Evolutionary conservation across 2,797 vertebrate species (phyloP).

Genomic region (Chlorospingus semifuscus): DNA sequence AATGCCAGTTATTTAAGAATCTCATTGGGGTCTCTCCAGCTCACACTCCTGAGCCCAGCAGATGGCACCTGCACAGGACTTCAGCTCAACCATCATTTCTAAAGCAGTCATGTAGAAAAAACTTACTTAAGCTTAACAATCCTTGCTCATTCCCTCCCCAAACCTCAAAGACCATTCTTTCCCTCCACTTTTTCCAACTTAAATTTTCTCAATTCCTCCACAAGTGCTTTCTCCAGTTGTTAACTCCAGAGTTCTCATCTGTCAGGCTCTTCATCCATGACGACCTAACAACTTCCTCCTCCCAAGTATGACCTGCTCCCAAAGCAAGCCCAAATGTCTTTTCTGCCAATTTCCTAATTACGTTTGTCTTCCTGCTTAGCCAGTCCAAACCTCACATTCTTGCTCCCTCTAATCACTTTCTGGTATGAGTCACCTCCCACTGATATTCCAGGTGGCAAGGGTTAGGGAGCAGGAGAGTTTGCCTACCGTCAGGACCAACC

Average conservation of each 20-base stretch:
- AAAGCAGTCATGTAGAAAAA: not conserved
- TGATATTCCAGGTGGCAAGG: not conserved
- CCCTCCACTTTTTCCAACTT: not conserved
- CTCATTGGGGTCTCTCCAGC: not conserved
- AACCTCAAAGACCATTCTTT: not conserved
- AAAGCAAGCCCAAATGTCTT: not conserved
- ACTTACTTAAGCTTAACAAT: not conserved
- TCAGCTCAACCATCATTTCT: not conserved
- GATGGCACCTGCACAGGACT: not conserved
- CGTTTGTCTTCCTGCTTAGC: not conserved
- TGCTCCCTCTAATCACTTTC: not conserved
- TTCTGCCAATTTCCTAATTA: not conserved
- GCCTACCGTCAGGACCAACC: not conserved
- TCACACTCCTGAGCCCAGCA: not conserved
- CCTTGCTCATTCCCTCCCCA: not conserved
- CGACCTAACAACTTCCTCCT: not conserved
- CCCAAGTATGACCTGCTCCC: rapidly evolving
- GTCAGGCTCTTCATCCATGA: not conserved
- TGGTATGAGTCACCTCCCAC: not conserved
- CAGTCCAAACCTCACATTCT: not conserved
- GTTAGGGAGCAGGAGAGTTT: not conserved
- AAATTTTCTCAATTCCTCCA: not conserved
- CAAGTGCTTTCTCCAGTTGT: not conserved
- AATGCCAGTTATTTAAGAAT: not conserved
- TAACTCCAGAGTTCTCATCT: not conserved